A percentile compares a stretch with the other conserved stretches of the same genome.
phyloP scores from a whole-genome alignment of 2,113 vertebrate genomes.

The Erythrolamprus reginae region DNA sequence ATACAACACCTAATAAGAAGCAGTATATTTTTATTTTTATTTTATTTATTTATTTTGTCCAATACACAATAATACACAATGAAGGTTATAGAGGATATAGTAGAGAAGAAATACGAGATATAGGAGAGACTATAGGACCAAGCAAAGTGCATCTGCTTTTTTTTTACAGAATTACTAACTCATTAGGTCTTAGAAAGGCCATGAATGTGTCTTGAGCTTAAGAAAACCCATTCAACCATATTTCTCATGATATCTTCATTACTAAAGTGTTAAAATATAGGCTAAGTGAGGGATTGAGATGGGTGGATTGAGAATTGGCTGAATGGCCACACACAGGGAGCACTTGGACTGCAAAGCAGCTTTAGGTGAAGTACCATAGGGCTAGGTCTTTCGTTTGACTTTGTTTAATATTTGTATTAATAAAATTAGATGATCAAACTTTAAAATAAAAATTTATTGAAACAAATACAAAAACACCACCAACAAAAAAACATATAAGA shows the following conservation, averaged over 20 bases:
- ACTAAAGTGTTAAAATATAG: neutral
- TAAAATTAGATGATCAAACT: neutral
- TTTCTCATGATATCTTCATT: neutral
- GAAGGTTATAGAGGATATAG: no score
- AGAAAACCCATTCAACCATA: neutral
- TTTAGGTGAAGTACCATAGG: neutral
- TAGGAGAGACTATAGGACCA: no score
- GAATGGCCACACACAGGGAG: neutral
- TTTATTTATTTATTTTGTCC: no score
- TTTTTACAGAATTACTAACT: neutral
- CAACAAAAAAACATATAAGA: no score
- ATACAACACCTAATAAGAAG: neutral
- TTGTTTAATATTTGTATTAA: neutral
- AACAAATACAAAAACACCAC: no score
- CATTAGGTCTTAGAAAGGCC: neutral
- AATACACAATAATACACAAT: no score
- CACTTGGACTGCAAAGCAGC: neutral
- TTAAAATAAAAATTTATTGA: no score
- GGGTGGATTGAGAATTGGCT: neutral
- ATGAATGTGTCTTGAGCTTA: neutral
- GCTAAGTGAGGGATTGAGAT: neutral
- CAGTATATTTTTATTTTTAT: no score
- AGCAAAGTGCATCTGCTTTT: neutral
- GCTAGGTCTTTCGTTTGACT: neutral
- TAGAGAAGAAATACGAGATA: no score